Base-by-base conservation (phyloP, 2,888 invertebrate genomes). In the Colostygia pectinataria region DNA sequence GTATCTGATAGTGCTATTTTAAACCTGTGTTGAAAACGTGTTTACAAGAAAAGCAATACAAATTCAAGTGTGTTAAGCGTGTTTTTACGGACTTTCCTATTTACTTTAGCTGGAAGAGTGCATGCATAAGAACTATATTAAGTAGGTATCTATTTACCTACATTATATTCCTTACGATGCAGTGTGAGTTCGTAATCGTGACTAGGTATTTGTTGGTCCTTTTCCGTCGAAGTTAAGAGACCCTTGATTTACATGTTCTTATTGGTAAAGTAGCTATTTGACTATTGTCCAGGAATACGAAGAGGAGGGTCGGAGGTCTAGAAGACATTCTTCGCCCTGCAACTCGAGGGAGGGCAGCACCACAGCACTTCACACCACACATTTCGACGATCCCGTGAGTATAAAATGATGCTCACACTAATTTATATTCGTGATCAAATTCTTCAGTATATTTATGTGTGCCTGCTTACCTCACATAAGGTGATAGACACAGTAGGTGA, bases 311-410 rank as follows among this genome's bases (percentile, higher is more conserved):
- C 70, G 89, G 57, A 74, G 91, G 42, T 91, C 92, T 55, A 86
- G 94, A 62, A 87, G 94, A 56, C 94, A 94, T 80, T 94, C 94
- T 34, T 94, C 94, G 57, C 94, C 94, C 36, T 93, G 93, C 53
- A 93, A 93, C 68, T 93, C 94, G 15, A 83, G 93, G 62, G 92
- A 93, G 61, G 94, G 93, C 76, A 93, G 93, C 78, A 92, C 93
- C 33, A 92, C 92, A 33, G 92, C 92, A 29, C 77, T 93, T 52
- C 93, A 92, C 72, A 88, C 90, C 36, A 89, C 88, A 63, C 92
- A 92, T 74, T 93, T 92, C 82, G 91, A 92, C 72, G 93, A 93
- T 78, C 80, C 93, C 72, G 93, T 93, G 72, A 92, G 90, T 20
- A 20, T 20, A 4, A n/a, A n/a, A 20, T 20, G 6, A 20, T 4